phyloP scores from a whole-genome alignment of 2,888 invertebrate species.

The Laspeyria flexula region DNA sequence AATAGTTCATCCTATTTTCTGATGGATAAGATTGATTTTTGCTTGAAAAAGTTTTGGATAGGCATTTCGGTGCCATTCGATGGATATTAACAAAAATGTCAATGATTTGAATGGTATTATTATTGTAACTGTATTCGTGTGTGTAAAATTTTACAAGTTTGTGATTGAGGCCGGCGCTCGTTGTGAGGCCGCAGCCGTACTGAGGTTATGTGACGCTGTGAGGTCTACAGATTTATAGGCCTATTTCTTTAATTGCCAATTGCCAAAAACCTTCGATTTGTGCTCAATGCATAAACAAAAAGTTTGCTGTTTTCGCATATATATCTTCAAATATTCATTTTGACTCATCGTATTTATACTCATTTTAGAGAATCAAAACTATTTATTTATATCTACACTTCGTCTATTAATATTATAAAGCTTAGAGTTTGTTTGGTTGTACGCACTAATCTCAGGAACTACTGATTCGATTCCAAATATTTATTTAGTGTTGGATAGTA shows the following conservation, averaged over 20 bases:
- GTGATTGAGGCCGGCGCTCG: conserved; percentile 26
- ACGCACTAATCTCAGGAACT: no score
- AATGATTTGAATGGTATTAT: conserved; percentile 42
- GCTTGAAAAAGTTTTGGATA: not conserved
- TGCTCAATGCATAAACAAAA: not conserved
- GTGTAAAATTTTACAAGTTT: conserved; percentile 35
- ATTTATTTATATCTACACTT: no score
- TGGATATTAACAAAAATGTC: conserved; percentile 41
- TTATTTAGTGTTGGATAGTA: no score
- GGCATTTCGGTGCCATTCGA: conserved; percentile 24
- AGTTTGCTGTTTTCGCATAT: no score
- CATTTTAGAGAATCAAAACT: no score
- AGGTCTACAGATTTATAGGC: not conserved
- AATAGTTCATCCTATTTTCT: not conserved
- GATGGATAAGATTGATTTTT: not conserved
- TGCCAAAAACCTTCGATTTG: not conserved
- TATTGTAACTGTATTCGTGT: conserved; percentile 37
- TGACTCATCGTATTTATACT: no score
- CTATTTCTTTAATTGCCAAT: not conserved
- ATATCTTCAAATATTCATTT: no score
- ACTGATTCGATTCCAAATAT: no score
- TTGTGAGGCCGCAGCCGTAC: not conserved
- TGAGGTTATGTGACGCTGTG: not conserved
- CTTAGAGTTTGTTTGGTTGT: no score
- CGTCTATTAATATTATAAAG: no score